Evolutionary conservation across 2,888 invertebrate species (phyloP).

Genomic region (Standfussiana lucernea): DNA sequence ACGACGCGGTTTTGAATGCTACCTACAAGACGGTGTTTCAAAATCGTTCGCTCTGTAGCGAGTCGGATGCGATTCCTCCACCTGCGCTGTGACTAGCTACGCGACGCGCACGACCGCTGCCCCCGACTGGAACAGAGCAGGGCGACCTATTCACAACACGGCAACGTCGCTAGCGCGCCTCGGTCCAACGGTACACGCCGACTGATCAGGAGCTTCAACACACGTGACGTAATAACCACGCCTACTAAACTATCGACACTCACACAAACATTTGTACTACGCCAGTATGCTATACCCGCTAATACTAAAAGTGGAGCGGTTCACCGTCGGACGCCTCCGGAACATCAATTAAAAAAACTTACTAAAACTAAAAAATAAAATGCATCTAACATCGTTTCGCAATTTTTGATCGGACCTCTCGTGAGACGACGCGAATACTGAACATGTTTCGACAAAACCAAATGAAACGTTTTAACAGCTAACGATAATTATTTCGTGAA

Average conservation of each 20-base stretch:
- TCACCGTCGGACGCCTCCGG: conserved; percentile 80
- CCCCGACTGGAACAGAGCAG: not conserved
- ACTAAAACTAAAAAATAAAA: conserved; percentile 82
- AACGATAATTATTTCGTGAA: conserved; percentile 76
- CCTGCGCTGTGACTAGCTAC: conserved; percentile 77
- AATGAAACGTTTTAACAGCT: conserved; percentile 72
- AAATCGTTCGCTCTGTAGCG: conserved; percentile 55
- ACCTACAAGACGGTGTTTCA: conserved; percentile 30
- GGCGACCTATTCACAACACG: not conserved
- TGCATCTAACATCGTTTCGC: conserved; percentile 78
- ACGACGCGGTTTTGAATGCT: conserved; percentile 49
- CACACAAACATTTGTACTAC: conserved; percentile 89
- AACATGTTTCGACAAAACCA: conserved; percentile 65
- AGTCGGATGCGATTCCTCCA: conserved; percentile 57
- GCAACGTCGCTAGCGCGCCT: conserved; percentile 21
- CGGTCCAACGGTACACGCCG: conserved; percentile 19
- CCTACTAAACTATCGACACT: conserved; percentile 73
- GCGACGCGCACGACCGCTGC: no score
- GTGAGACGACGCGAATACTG: conserved; percentile 78
- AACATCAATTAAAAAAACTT: conserved; percentile 74
- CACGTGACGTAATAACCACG: conserved; percentile 69
- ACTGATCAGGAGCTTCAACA: conserved; percentile 48
- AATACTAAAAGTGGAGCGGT: conserved; percentile 73
- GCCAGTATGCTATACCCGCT: conserved; percentile 87
- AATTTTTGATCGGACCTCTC: conserved; percentile 78